Conservation (phyloP, 2,113 vertebrate species). For the Mus spicilegus region DNA sequence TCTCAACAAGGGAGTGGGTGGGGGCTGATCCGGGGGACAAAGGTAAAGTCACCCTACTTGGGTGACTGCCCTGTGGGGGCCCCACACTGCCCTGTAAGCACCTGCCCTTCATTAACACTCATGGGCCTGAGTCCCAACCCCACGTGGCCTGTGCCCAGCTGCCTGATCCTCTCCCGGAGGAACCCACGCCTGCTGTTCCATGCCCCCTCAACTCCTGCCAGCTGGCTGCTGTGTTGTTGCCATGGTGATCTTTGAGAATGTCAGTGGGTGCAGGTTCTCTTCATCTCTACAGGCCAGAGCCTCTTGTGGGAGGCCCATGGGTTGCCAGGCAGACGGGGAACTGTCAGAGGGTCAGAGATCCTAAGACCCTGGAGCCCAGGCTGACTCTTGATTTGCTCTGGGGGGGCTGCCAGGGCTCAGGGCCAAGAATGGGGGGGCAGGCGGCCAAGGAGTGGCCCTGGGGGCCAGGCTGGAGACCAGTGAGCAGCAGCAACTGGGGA, state of each 20-base stretch:
- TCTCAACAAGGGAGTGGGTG: background rate
- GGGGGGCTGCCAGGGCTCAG: no score
- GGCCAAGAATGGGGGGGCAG: background rate
- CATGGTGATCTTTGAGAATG: conserved; percentile 72
- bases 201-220: conserved; percentile 69
- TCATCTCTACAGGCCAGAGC: conserved; percentile 41
- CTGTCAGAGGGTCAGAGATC: conserved; percentile 46
- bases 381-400: background rate
- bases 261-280: conserved; percentile 39
- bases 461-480: background rate
- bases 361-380: background rate
- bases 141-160: background rate
- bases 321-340: background rate
- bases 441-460: background rate
- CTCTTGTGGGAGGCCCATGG: conserved; percentile 45
- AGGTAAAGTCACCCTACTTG: background rate
- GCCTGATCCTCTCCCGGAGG: background rate
- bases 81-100: background rate
- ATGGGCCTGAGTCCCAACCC: background rate
- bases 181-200: conserved; percentile 62
- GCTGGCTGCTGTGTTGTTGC: conserved; percentile 81
- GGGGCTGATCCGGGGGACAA: background rate
- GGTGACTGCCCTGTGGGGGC: fast-evolving
- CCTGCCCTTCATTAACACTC: background rate
- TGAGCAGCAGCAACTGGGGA: background rate